Evolutionary conservation across 2,113 vertebrate species (phyloP).

Genomic region (Tretioscincus oriximinensis): DNA sequence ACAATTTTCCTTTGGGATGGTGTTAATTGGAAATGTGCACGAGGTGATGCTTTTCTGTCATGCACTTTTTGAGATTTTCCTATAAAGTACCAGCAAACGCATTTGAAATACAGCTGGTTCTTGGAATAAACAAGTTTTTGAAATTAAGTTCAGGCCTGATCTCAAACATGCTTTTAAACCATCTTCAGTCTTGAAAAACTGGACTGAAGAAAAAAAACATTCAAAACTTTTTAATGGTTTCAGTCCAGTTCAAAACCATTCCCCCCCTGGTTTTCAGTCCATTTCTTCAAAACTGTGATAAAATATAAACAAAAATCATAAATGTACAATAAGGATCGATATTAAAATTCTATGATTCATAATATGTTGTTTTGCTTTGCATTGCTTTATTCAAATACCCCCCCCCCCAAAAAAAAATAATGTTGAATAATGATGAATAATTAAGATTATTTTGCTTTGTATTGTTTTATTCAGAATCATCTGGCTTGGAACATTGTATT

Average conservation of each 20-base stretch:
- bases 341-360: background rate
- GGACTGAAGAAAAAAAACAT: too few species aligned
- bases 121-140: background rate
- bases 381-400: too few species aligned
- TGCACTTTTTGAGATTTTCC: background rate
- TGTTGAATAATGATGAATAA: too few species aligned
- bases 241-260: too few species aligned
- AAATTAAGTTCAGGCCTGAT: background rate
- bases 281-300: too few species aligned
- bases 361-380: background rate
- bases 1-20: background rate
- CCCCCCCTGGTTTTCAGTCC: too few species aligned
- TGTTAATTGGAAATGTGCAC: background rate
- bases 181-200: too few species aligned
- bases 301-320: background rate
- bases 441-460: background rate
- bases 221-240: too few species aligned
- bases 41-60: background rate
- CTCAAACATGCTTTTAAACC: too few species aligned
- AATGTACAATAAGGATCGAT: background rate
- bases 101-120: background rate
- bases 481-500: background rate
- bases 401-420: too few species aligned
- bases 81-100: background rate
- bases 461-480: background rate